phyloP scores from a whole-genome alignment of 2,888 invertebrate genomes.

The Tiliacea aurago region DNA sequence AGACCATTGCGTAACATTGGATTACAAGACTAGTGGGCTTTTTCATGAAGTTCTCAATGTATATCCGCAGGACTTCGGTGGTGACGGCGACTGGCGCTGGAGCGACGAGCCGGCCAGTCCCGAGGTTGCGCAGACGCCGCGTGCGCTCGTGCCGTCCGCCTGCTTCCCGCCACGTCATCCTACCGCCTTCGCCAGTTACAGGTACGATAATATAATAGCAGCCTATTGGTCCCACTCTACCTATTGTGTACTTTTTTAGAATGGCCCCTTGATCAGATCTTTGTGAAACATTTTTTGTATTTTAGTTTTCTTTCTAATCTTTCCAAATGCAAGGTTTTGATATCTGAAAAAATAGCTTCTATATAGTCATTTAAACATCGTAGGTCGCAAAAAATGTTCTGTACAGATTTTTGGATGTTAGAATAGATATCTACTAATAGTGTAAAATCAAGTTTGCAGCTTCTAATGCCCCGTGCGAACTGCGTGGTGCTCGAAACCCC shows the following conservation, averaged over 20 bases:
- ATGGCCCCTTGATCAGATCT: neutral
- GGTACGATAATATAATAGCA: conserved; percentile 62
- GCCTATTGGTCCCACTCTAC: no score
- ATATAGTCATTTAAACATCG: no score
- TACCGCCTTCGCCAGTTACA: conserved; percentile 80
- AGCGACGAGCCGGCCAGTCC: conserved; percentile 82
- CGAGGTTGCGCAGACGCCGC: conserved; percentile 84
- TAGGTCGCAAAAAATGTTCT: no score
- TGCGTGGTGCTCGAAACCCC: no score
- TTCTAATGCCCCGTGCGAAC: no score
- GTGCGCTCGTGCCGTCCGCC: conserved; percentile 80
- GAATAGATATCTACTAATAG: no score
- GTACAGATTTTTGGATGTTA: no score
- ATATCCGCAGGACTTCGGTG: conserved; percentile 68
- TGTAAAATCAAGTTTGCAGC: no score
- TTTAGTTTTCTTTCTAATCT: neutral
- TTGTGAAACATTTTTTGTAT: neutral
- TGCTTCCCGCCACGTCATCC: conserved; percentile 85
- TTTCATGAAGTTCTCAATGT: neutral
- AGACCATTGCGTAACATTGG: neutral
- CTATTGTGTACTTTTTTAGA: no score
- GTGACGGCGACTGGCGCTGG: conserved; percentile 80
- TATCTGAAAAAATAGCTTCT: neutral
- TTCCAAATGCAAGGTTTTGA: neutral
- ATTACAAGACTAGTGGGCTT: neutral